These are phyloP conservation scores for Thomomys bottae DNA, from an alignment of 2,113 vertebrate species.

Conservation along the genomic window DNA sequence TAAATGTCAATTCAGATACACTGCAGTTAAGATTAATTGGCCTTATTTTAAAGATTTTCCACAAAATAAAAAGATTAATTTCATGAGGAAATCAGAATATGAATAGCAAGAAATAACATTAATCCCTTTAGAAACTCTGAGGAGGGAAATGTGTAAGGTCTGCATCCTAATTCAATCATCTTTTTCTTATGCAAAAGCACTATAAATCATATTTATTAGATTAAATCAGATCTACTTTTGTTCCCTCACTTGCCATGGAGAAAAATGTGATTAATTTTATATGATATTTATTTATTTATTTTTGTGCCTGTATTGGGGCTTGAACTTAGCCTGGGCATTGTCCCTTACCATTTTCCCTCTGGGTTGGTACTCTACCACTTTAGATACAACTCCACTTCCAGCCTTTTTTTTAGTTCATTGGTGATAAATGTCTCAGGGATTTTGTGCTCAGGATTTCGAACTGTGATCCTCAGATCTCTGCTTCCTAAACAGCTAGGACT, in stretches of 20 bases:
- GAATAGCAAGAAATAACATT: background rate
- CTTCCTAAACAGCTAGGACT: no score
- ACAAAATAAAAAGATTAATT: conserved; percentile 17
- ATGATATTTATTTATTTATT: no score
- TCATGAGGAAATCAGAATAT: background rate
- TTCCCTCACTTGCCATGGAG: background rate
- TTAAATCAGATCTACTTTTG: background rate
- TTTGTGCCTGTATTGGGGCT: no score
- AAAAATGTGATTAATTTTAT: background rate
- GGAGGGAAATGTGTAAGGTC: background rate
- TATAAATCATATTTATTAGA: background rate
- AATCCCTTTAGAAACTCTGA: conserved; percentile 20
- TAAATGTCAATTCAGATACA: conserved; percentile 34
- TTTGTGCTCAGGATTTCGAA: no score
- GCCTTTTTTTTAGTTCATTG: no score
- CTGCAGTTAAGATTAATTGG: conserved; percentile 9
- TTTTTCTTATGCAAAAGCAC: background rate
- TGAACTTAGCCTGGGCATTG: no score
- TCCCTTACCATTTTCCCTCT: no score
- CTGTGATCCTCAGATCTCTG: no score
- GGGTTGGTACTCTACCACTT: no score
- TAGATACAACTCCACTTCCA: no score
- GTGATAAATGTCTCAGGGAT: no score
- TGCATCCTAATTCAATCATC: background rate
- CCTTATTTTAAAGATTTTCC: conserved; percentile 27